These are phyloP conservation scores for Geodia barretti DNA, from an alignment of 37 sponge, comb jelly and placozoan species.

Conservation along the genomic window DNA sequence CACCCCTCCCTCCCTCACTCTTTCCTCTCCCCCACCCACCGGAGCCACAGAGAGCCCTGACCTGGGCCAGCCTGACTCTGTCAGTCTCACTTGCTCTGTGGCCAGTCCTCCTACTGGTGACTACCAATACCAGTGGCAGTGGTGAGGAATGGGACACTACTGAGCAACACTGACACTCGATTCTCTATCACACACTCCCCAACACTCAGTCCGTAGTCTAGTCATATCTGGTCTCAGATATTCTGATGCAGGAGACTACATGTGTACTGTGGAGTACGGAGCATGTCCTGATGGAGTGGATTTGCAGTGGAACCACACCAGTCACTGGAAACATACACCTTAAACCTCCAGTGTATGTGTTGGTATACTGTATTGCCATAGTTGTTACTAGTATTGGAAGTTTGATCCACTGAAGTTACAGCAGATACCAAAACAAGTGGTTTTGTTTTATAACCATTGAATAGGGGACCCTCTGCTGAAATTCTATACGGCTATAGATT, in stretches of 20 bases:
- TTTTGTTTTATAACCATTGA: no score
- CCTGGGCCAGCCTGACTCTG: not conserved
- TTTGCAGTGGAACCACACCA: conserved; percentile 7
- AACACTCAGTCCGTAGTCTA: conserved; percentile 37
- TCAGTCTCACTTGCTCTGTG: conserved; percentile 35
- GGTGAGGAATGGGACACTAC: conserved; percentile 6
- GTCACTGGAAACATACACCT: not conserved
- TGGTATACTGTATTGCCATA: not conserved
- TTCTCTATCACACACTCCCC: conserved; percentile 13
- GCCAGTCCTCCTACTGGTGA: conserved; percentile 2
- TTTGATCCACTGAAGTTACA: no score
- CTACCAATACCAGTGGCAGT: conserved; percentile 26
- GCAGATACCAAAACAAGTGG: no score
- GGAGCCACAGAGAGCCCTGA: not conserved
- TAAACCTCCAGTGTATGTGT: not conserved
- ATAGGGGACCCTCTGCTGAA: no score
- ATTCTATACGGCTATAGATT: no score
- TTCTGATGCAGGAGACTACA: conserved; percentile 24
- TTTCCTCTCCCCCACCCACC: not conserved
- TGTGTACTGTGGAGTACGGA: conserved; percentile 11
- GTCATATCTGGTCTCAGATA: conserved; percentile 9
- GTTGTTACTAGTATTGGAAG: no score
- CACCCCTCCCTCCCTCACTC: not conserved
- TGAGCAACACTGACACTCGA: not conserved
- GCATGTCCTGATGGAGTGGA: not conserved